phyloP scores from a whole-genome alignment of 64 coral and sea anemone species.

The Astreopora myriophthalma region DNA sequence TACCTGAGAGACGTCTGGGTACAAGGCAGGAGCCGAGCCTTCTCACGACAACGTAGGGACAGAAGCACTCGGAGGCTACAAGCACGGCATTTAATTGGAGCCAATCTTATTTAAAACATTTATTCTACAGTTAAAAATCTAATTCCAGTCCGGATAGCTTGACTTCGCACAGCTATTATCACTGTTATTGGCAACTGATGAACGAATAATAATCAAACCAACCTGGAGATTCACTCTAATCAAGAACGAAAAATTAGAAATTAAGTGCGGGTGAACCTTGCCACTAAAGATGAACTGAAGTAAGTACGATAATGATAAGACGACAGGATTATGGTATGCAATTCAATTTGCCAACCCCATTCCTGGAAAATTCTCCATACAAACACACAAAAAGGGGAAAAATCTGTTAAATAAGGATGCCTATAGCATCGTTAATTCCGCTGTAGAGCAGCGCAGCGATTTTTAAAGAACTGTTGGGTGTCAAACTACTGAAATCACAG shows the following conservation, averaged over 20 bases:
- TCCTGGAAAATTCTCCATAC: neutral
- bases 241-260: neutral
- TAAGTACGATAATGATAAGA: neutral
- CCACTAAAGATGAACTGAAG: neutral
- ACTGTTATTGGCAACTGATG: neutral
- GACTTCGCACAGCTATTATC: neutral
- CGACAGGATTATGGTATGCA: neutral
- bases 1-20: too few species aligned
- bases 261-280: neutral
- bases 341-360: neutral
- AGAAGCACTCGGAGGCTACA: neutral
- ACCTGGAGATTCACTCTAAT: neutral
- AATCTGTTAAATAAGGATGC: slow-evolving; percentile 44
- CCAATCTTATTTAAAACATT: slow-evolving; percentile 47
- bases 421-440: neutral
- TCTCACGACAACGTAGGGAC: neutral
- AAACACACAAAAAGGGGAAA: neutral
- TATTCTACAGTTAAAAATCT: slow-evolving; percentile 50
- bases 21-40: too few species aligned
- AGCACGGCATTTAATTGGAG: slow-evolving; percentile 32
- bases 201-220: neutral
- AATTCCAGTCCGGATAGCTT: neutral
- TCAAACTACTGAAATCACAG: neutral
- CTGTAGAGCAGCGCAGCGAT: neutral
- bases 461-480: neutral